Base-by-base conservation (phyloP, 2,113 vertebrate species). In the Scortum barcoo region DNA sequence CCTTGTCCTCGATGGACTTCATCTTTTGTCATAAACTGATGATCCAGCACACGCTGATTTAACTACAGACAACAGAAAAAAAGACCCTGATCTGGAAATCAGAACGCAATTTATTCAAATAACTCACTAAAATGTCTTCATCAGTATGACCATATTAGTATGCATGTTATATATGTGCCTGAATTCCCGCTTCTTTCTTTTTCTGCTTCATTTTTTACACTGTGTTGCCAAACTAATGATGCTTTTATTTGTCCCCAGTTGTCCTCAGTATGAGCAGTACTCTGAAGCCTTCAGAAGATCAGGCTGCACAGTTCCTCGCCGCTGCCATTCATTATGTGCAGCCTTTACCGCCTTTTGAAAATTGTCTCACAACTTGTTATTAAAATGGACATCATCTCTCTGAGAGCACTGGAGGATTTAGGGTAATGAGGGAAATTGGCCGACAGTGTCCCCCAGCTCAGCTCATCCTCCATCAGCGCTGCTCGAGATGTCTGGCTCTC, bases 391-490 rank as follows among this genome's bases (percentile, higher is more conserved):
- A 83, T 81, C 76, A 65, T 81, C 76, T 71, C 85, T 83, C 63
- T 40, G 60, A 85, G 71, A 81, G 76, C 63, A 50, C 73, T 69
- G 28, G 77, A 79, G 81, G 88, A 87, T 89, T 88, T 76, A 63
- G 72, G 36, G 66, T 81, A 88, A 88, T 90, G 80, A 89, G 80
- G 68, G 78, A 78, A 89, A 91, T 83, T 82, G 89, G 75, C 69
- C 17, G 36, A 14, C 76, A 74, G 78, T 75, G 69, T 88, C 86
- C 80, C 83, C 66, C 54, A 89, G 72, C 78, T 87, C 80, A 82
- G 72, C 78, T 82, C 80, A 74, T 83, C 78, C 61, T 82, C 73
- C 54, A 81, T 87, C 72, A 80, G 68, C 38, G 71, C 79, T 62
- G 48, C 68, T 77, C 9, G 42, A 79, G 72, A 77, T 50, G 63